Conservation (phyloP, 2,113 vertebrate genomes). For the Hippolais icterina region DNA sequence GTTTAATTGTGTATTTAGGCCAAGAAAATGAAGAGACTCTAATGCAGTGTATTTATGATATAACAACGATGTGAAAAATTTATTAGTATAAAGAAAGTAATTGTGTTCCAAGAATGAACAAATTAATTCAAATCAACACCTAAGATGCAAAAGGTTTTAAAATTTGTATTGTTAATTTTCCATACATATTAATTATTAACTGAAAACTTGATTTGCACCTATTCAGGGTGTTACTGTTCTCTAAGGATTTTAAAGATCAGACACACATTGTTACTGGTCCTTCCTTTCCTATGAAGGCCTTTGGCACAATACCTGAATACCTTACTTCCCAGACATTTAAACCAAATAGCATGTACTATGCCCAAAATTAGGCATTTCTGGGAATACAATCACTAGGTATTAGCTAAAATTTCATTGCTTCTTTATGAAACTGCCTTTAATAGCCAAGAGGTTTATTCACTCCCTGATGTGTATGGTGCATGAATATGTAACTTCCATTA, state of each 20-base stretch:
- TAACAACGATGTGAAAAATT: constrained; percentile 45
- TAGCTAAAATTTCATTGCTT: constrained; percentile 38
- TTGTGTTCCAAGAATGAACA: constrained; percentile 34
- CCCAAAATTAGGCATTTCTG: constrained; percentile 29
- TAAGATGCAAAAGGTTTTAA: constrained; percentile 10
- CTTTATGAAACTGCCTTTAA: constrained; percentile 22
- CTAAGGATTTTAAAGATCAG: not conserved
- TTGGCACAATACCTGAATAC: not conserved
- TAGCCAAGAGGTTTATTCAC: not conserved
- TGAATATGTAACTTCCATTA: not conserved
- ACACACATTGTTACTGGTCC: not conserved
- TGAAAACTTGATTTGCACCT: constrained; percentile 18
- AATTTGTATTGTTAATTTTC: constrained; percentile 31
- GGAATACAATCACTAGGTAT: constrained; percentile 2
- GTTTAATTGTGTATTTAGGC: constrained; percentile 63
- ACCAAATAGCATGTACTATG: not conserved
- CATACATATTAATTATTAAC: constrained; percentile 36
- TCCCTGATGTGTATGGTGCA: not conserved
- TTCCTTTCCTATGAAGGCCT: not conserved
- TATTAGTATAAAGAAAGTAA: constrained; percentile 31
- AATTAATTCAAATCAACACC: constrained; percentile 48
- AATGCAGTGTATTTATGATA: constrained; percentile 61
- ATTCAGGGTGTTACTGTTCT: not conserved
- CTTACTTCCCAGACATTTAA: constrained; percentile 16
- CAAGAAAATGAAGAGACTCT: constrained; percentile 50